A percentile compares a stretch with the other conserved stretches of the same genome.
Evolutionary conservation across 2,797 vertebrate genomes (phyloP).

Genomic region (Neopelma chrysocephalum): DNA sequence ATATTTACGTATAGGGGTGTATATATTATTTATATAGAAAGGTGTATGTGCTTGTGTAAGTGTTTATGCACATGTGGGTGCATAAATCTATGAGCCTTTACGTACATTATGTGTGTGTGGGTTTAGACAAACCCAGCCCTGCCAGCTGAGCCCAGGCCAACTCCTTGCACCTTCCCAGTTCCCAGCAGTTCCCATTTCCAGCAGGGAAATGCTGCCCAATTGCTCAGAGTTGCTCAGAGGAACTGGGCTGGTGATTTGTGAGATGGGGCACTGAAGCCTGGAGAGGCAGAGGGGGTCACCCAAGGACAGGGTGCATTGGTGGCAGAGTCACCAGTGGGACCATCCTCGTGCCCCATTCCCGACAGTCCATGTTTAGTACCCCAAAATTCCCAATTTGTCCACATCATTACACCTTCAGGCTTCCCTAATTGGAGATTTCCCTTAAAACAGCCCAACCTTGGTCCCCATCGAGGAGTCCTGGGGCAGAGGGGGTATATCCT

Average conservation of each 20-base stretch:
- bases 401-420: rapidly evolving
- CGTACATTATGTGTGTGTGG: not conserved
- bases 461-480: not conserved
- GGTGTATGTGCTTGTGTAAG: not conserved
- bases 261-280: rapidly evolving
- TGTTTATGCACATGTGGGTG: not conserved
- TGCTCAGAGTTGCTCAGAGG: not conserved
- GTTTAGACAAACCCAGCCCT: not conserved
- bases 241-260: not conserved
- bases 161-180: not conserved
- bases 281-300: not conserved
- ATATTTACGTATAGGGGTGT: not conserved
- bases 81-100: not conserved
- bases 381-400: not conserved
- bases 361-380: rapidly evolving
- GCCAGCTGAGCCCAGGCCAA: not conserved
- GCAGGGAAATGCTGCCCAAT: rapidly evolving
- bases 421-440: not conserved
- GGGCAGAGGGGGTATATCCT: not conserved
- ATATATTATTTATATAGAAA: not conserved
- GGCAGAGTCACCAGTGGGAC: not conserved
- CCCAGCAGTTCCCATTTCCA: not conserved
- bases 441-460: not conserved
- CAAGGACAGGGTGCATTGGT: rapidly evolving
- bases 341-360: rapidly evolving